Evolutionary conservation across 2,797 vertebrate species (phyloP), one percentile per base, ranked within the genome.

Genomic region (Epinephelus malabaricus): DNA sequence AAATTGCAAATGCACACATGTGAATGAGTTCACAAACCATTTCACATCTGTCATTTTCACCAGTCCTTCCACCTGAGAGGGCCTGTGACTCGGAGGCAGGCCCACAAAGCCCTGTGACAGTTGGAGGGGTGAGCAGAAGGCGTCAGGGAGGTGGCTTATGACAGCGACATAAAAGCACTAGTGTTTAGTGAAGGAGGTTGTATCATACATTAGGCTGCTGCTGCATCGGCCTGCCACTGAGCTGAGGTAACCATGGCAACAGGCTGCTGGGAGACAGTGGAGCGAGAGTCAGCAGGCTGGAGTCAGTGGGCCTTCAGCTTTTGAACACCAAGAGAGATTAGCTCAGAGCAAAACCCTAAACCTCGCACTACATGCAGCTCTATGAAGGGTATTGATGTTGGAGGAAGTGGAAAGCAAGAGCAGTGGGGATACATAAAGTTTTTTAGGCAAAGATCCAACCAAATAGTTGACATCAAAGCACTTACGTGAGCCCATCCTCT

Each of bases 181-280:
- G 88, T 91, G 88, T 88, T 92, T 88, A 82, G 92, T 76, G 65
- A 92, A 78, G 83, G 75, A 84, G 81, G 81, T 74, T 91, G 91
- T 86, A 89, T 91, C 83, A 81, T 89, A 87, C 86, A 88, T 89
- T 91, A 84, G 83, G 64, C 86, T 90, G 86, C 84, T 84, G 87
- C 94, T 79, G 89, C 88, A 90, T 89, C 51, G 73, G 85, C 84
- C 89, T 92, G 90, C 92, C 82, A 79, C 79, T 75, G 92, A 93
- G 90, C 89, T 70, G 85, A 78, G 77, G 95, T 96, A 94, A 95
- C 95, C 95, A 96, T 95, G 92, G 94, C 88, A 96, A 96, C 95
- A 94, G 88, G 89, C 90, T 92, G 90, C 91, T 70, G 86, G 88
- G 86, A 94, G 89, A 90, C 79, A 81, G 87, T 69, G 65, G 75